Conservation (phyloP, 2,888 invertebrate genomes). For the Dexiosoma caninum region DNA sequence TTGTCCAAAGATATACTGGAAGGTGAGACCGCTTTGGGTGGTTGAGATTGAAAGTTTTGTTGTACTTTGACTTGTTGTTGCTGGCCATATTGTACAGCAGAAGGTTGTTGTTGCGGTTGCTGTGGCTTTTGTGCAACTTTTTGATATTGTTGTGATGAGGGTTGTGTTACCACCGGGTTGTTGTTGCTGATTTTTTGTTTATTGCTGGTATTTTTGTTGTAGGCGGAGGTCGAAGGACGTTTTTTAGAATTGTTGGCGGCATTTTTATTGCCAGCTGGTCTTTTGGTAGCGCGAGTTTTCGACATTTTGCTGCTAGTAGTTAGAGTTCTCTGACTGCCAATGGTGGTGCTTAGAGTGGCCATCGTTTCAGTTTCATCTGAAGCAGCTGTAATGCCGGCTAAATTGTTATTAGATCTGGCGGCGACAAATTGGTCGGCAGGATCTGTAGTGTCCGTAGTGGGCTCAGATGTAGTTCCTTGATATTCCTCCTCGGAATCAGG, state of each 20-base stretch:
- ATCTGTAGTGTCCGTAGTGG: constrained; percentile 73
- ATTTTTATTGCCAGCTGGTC: constrained; percentile 66
- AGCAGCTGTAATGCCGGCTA: constrained; percentile 73
- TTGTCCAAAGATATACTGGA: constrained; percentile 54
- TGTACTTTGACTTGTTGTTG: constrained; percentile 51
- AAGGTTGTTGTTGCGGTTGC: constrained; percentile 64
- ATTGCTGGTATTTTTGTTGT: constrained; percentile 62
- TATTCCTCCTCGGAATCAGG: constrained; percentile 50
- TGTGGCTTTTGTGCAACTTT: constrained; percentile 64
- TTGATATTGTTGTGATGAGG: constrained; percentile 65
- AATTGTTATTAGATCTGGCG: constrained; percentile 74
- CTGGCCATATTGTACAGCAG: constrained; percentile 51
- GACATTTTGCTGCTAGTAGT: constrained; percentile 71
- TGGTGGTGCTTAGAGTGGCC: constrained; percentile 65
- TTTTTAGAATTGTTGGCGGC: constrained; percentile 67
- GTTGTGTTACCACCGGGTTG: constrained; percentile 64
- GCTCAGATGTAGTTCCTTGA: constrained; percentile 67
- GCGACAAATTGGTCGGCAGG: constrained; percentile 75
- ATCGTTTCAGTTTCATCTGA: constrained; percentile 69
- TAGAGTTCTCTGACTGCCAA: constrained; percentile 73
- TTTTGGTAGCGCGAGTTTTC: constrained; percentile 71
- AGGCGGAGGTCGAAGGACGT: constrained; percentile 66
- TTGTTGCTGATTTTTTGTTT: constrained; percentile 67
- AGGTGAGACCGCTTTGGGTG: constrained; percentile 55
- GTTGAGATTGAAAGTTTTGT: constrained; percentile 61